phyloP scores from a whole-genome alignment of 2,797 vertebrate genomes.

The Pangasius djambal region DNA sequence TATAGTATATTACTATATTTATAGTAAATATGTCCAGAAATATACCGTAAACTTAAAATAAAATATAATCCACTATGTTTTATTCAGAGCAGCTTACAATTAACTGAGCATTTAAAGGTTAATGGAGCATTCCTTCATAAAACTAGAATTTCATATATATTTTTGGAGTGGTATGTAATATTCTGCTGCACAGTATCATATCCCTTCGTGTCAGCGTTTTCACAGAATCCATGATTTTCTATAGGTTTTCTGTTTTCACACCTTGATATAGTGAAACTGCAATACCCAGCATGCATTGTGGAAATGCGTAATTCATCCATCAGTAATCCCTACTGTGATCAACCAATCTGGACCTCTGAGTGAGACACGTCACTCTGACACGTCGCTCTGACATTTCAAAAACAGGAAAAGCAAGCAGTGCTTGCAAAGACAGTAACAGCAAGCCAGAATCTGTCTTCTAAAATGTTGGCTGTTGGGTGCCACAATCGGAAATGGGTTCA shows the following conservation, averaged over 20 bases:
- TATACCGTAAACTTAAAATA: neutral
- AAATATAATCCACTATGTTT: neutral
- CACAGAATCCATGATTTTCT: neutral
- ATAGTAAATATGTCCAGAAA: neutral
- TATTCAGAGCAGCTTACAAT: neutral
- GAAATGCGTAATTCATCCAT: neutral
- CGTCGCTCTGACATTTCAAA: neutral
- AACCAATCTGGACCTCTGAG: neutral
- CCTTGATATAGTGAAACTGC: neutral
- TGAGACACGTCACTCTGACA: neutral
- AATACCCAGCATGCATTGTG: constrained; percentile 1
- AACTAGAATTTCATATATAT: neutral
- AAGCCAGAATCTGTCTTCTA: neutral
- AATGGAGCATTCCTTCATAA: neutral
- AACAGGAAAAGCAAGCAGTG: neutral
- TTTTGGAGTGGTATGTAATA: neutral
- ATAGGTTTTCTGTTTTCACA: neutral
- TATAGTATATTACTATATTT: neutral
- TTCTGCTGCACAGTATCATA: neutral
- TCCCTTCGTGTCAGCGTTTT: neutral
- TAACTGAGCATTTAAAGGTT: neutral
- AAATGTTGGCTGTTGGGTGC: neutral
- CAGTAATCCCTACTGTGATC: neutral
- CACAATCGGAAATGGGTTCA: neutral
- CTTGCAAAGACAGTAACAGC: neutral